Base-by-base conservation (phyloP, 2,797 vertebrate species). In the Chelon auratus region DNA sequence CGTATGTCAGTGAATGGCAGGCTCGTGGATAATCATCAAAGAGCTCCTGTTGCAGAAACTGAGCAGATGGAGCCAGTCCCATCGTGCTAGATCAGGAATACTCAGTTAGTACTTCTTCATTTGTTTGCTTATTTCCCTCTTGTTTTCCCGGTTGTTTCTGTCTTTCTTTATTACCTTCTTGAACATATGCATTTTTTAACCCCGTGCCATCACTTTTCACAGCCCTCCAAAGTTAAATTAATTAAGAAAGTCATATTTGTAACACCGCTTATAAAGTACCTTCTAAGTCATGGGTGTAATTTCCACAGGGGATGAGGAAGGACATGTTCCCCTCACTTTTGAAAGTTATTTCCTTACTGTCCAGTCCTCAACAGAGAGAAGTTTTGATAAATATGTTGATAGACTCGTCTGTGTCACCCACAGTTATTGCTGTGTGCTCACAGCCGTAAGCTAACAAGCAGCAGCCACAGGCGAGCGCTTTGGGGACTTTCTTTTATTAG, bases 1-100 rank as follows among this genome's bases (percentile, higher is more conserved):
- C 77, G 77, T 62, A 60, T 72, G 73, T 88, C 84, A 79, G 58
- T 77, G 78, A 84, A 86, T 79, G 71, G 73, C 68, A 74, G 59
- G 45, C 20, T 39, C 22, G 20, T 66, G 57, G 78, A 86, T 84
- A 85, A 87, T 89, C 66, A 81, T 82, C 75, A 75, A 74, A 59
- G 56, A 73, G 67, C 79, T 37, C 63, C 45, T 75, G 67, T 78
- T 54, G 77, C 52, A 66, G 43, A 73, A 48, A 63, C 48, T 4
- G 20, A 63, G 56, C 62, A 64, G 17, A 75, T 17, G 26, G 40
- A 78, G 56, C 39, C 50, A 8, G 0, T 39, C 24, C 48, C 67
- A 51, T 75, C 43, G 60, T 17, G 4, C 53, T 55, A 53, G 43
- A 71, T 82, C 72, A 65, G 12, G 12, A 55, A 40, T 43, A 54